These are phyloP conservation scores for Alca torda DNA, from an alignment of 2,797 vertebrate genomes.

Conservation along the genomic window DNA sequence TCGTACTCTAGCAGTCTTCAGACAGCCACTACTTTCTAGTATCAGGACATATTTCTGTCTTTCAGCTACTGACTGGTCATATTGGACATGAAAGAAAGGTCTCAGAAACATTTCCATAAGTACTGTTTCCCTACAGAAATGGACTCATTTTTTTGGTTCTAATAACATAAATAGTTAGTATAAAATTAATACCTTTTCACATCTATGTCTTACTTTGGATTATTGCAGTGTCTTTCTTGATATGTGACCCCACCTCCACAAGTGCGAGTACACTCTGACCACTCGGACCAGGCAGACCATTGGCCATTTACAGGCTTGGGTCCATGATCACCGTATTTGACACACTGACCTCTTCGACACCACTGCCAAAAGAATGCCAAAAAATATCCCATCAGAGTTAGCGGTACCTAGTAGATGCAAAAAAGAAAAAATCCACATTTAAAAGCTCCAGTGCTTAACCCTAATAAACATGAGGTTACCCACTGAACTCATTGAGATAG, in stretches of 20 bases:
- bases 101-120: not conserved
- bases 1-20: not conserved
- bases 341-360: conserved; percentile 95
- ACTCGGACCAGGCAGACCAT: conserved; percentile 92
- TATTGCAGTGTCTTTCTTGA: conserved; percentile 90
- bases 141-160: not conserved
- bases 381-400: conserved; percentile 12
- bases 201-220: conserved; percentile 86
- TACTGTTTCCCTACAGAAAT: not conserved
- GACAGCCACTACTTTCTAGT: not conserved
- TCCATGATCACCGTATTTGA: conserved; percentile 89
- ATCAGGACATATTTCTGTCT: not conserved
- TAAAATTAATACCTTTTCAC: not conserved
- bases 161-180: not conserved
- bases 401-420: not conserved
- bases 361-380: conserved; percentile 80
- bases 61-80: not conserved
- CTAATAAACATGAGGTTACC: not conserved
- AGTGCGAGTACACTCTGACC: conserved; percentile 92
- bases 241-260: conserved; percentile 91
- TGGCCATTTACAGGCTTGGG: conserved; percentile 89
- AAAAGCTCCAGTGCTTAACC: not conserved
- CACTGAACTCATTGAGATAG: not conserved
- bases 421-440: not conserved
- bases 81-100: not conserved